A percentile compares a stretch with the other conserved stretches of the same genome.
Evolutionary conservation across 2,888 invertebrate species (phyloP).

Genomic region (Drepanosiphum platanoidis): DNA sequence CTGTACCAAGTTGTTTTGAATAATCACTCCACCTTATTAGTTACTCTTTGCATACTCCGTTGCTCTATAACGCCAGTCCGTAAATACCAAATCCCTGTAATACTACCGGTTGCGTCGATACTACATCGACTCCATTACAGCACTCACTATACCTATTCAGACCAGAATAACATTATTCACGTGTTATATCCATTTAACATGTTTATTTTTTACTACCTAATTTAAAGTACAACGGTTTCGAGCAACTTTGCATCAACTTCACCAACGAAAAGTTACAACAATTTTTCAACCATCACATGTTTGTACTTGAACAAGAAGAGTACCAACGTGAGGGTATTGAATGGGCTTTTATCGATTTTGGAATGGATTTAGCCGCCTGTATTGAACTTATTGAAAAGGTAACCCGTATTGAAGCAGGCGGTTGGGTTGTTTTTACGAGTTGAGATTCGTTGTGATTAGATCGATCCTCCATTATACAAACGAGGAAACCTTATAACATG

Average conservation of each 20-base stretch:
- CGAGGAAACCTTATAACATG: slow-evolving; percentile 22
- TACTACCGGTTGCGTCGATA: neutral
- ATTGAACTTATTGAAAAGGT: slow-evolving; percentile 96
- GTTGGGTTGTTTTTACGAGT: slow-evolving; percentile 53
- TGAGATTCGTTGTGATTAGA: slow-evolving; percentile 35
- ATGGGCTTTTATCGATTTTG: slow-evolving; percentile 97
- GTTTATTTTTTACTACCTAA: slow-evolving; percentile 56
- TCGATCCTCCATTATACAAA: slow-evolving; percentile 54
- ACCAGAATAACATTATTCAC: slow-evolving; percentile 3
- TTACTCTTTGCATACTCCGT: neutral
- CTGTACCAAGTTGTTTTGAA: neutral
- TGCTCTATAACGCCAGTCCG: neutral
- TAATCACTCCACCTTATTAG: neutral
- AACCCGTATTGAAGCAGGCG: slow-evolving; percentile 66
- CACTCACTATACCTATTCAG: neutral
- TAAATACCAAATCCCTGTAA: neutral
- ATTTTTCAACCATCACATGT: slow-evolving; percentile 99
- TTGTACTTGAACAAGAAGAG: slow-evolving; percentile 96
- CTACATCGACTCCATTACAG: neutral
- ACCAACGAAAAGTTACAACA: slow-evolving; percentile 98
- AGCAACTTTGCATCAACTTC: slow-evolving; percentile 98
- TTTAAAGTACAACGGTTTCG: slow-evolving; percentile 89
- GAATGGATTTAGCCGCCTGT: slow-evolving; percentile 95
- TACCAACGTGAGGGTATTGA: slow-evolving; percentile 94
- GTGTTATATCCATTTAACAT: slow-evolving; percentile 43